Percentiles rank a stretch among this genome's conserved stretches.
phyloP scores from a whole-genome alignment of 2,113 vertebrate genomes.

The Apus apus region DNA sequence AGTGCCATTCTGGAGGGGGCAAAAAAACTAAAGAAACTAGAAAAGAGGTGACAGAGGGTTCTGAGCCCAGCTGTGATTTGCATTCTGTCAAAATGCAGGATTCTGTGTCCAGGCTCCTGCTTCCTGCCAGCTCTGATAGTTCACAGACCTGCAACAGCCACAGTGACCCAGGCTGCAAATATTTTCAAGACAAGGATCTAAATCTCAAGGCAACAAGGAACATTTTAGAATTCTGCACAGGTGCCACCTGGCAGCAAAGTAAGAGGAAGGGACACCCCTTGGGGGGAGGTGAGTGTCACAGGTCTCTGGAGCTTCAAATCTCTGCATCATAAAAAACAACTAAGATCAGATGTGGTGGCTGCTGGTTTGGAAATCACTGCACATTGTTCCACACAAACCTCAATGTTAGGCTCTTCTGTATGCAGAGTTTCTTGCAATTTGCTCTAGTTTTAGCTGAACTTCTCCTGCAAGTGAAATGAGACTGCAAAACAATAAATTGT shows the following conservation, averaged over 20 bases:
- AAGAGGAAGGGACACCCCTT: slow-evolving; percentile 22
- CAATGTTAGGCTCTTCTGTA: neutral
- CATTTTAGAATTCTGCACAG: slow-evolving; percentile 36
- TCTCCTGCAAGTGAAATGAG: slow-evolving; percentile 10
- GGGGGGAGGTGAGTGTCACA: slow-evolving; percentile 12
- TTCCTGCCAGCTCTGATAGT: neutral
- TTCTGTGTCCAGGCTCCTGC: neutral
- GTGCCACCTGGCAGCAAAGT: slow-evolving; percentile 43
- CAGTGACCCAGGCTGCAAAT: slow-evolving; percentile 25
- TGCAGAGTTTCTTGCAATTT: slow-evolving; percentile 12
- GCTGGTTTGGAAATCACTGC: neutral
- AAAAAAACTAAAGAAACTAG: neutral
- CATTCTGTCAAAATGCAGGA: neutral
- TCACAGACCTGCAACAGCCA: neutral
- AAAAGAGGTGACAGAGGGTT: neutral
- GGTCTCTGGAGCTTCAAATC: neutral
- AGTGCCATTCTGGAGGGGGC: too few relatives aligned
- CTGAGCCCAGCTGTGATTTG: neutral
- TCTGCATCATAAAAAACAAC: neutral
- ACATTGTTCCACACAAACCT: slow-evolving; percentile 1
- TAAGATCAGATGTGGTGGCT: slow-evolving; percentile 7
- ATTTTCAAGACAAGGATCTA: slow-evolving; percentile 36
- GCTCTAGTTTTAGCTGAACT: neutral
- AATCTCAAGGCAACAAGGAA: slow-evolving; percentile 16
- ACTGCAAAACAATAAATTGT: neutral